Percentiles rank a stretch among this genome's conserved stretches.
Evolutionary conservation across 2,797 vertebrate species (phyloP).

Genomic region (Tangara arthus): DNA sequence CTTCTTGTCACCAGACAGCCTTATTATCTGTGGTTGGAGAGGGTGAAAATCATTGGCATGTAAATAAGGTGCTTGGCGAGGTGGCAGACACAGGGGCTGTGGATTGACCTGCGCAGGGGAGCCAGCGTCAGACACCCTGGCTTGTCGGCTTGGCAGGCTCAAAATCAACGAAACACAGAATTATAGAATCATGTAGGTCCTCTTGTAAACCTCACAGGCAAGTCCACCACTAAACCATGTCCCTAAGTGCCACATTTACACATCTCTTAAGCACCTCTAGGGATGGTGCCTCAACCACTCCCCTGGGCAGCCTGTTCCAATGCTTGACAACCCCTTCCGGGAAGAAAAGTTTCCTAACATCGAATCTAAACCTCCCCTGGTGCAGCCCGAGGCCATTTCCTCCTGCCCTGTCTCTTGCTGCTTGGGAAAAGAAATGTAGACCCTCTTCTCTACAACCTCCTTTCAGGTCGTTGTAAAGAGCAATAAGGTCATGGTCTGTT

Average conservation of each 20-base stretch:
- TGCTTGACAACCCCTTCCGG: not conserved
- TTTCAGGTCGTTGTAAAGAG: not conserved
- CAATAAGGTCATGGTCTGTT: not conserved
- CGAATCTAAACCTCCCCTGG: not conserved
- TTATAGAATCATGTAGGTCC: not conserved
- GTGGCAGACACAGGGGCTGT: slow-evolving; percentile 41
- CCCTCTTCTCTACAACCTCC: not conserved
- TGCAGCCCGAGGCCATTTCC: not conserved
- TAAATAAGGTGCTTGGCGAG: not conserved
- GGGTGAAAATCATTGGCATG: not conserved
- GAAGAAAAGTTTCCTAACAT: not conserved
- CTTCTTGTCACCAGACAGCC: not conserved
- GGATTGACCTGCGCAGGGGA: not conserved
- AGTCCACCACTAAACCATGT: not conserved
- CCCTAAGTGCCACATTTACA: not conserved
- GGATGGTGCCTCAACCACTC: not conserved
- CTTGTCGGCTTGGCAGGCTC: not conserved
- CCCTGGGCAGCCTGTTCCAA: not conserved
- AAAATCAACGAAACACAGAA: not conserved
- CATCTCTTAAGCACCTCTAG: not conserved
- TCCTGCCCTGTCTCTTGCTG: not conserved
- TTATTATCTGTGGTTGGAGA: not conserved
- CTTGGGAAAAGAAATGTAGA: not conserved
- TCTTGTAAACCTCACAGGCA: not conserved
- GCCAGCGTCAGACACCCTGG: not conserved